Evolutionary conservation across 2,797 vertebrate genomes (phyloP).

Genomic region (Pterois miles): DNA sequence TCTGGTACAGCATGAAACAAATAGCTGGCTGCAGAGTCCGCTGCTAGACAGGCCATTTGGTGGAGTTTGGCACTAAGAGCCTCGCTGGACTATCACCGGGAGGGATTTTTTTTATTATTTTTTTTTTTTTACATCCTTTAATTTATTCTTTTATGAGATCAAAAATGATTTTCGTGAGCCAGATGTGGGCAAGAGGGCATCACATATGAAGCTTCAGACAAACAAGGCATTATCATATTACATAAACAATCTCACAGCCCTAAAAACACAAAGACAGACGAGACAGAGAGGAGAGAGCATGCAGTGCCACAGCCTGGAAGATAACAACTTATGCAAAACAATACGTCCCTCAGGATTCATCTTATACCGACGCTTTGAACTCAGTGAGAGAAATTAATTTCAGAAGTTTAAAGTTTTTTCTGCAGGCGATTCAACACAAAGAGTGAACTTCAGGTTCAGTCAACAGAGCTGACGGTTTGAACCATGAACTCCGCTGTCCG

Average conservation of each 20-base stretch:
- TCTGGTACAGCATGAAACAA: constrained; percentile 41
- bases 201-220: constrained; percentile 54
- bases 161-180: constrained; percentile 29
- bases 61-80: constrained; percentile 36
- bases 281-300: constrained; percentile 28
- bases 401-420: constrained; percentile 57
- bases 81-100: constrained; percentile 5
- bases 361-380: constrained; percentile 65
- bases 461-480: constrained; percentile 45
- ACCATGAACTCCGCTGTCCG: constrained; percentile 39
- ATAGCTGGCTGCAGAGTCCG: constrained; percentile 12
- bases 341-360: constrained; percentile 67
- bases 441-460: constrained; percentile 44
- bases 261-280: constrained; percentile 43
- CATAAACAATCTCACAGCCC: constrained; percentile 61
- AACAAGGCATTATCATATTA: constrained; percentile 69
- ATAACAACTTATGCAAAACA: constrained; percentile 74
- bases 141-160: constrained; percentile 44
- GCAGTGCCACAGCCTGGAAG: constrained; percentile 52
- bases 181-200: constrained; percentile 51
- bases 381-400: constrained; percentile 63
- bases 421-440: constrained; percentile 44
- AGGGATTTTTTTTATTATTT: not conserved
- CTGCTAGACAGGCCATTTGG: constrained; percentile 30
- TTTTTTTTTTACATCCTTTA: not conserved